phyloP scores from a whole-genome alignment of 2,888 invertebrate species.

The Aplocera efformata region DNA sequence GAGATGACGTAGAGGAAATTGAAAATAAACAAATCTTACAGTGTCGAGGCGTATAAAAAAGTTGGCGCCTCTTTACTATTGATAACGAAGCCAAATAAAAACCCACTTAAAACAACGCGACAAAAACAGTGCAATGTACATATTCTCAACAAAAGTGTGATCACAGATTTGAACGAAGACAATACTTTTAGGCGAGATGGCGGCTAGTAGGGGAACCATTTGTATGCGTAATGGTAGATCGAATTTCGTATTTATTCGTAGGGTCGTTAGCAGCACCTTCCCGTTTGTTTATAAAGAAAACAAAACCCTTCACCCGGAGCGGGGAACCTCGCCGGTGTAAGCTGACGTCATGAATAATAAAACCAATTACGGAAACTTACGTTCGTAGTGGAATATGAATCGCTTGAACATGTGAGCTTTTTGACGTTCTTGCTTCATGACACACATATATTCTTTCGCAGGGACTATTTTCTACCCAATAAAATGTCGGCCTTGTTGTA shows the following conservation, averaged over 20 bases:
- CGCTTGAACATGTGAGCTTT: slow-evolving; percentile 6
- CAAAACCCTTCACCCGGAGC: slow-evolving; percentile 64
- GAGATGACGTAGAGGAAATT: too few species aligned
- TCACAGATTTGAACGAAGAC: slow-evolving; percentile 61
- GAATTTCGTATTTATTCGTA: slow-evolving; percentile 79
- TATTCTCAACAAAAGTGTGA: slow-evolving; percentile 30
- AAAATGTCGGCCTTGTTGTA: too few species aligned
- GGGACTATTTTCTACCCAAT: too few species aligned
- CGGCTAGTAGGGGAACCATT: slow-evolving; percentile 60
- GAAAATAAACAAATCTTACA: too few species aligned
- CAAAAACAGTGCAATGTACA: slow-evolving; percentile 1
- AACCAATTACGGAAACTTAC: slow-evolving; percentile 36
- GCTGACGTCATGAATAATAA: slow-evolving; percentile 45
- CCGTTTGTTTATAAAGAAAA: slow-evolving; percentile 77
- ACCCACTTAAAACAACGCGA: not conserved
- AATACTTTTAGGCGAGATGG: slow-evolving; percentile 54
- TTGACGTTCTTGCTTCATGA: not conserved
- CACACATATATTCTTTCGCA: too few species aligned
- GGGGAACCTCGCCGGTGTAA: slow-evolving; percentile 48
- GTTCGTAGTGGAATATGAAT: slow-evolving; percentile 12
- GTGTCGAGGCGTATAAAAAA: too few species aligned
- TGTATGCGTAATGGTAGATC: slow-evolving; percentile 78
- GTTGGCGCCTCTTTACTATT: too few species aligned
- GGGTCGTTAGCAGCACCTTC: slow-evolving; percentile 78
- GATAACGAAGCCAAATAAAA: too few species aligned